Evolutionary conservation across 2,797 vertebrate genomes (phyloP).

Genomic region (Xyrichtys novacula): DNA sequence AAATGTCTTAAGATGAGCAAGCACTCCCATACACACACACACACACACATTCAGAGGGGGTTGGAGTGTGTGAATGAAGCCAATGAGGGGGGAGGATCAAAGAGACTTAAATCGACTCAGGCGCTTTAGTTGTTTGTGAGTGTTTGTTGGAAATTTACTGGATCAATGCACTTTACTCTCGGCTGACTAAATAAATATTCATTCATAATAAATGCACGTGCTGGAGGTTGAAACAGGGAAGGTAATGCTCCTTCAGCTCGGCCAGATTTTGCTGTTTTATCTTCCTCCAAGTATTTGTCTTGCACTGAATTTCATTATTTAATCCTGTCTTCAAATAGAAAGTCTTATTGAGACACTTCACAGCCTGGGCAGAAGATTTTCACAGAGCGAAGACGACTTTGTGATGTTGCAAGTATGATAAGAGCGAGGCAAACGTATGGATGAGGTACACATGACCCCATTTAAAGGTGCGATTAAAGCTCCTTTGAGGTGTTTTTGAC

Average conservation of each 20-base stretch:
- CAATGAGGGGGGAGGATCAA: slow-evolving; percentile 21
- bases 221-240: background rate
- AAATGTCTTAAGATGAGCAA: slow-evolving; percentile 16
- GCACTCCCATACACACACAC: background rate
- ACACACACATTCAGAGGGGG: background rate
- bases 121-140: slow-evolving; percentile 5
- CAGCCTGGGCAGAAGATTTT: no score
- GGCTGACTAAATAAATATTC: slow-evolving; percentile 30
- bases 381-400: no score
- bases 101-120: slow-evolving; percentile 17
- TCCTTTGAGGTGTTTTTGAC: no score
- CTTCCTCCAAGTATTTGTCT: no score
- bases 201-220: slow-evolving; percentile 47
- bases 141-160: slow-evolving; percentile 45
- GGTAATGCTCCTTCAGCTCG: background rate
- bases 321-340: background rate
- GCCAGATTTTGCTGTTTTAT: background rate
- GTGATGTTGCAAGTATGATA: no score
- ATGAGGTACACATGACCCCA: no score
- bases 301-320: no score
- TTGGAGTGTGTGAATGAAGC: slow-evolving; percentile 6
- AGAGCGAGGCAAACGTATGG: no score
- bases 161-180: slow-evolving; percentile 45
- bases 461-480: no score
- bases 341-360: no score